These are phyloP conservation scores for Ridgeia piscesae DNA, from an alignment of 1,140 invertebrate genomes.

Conservation along the genomic window DNA sequence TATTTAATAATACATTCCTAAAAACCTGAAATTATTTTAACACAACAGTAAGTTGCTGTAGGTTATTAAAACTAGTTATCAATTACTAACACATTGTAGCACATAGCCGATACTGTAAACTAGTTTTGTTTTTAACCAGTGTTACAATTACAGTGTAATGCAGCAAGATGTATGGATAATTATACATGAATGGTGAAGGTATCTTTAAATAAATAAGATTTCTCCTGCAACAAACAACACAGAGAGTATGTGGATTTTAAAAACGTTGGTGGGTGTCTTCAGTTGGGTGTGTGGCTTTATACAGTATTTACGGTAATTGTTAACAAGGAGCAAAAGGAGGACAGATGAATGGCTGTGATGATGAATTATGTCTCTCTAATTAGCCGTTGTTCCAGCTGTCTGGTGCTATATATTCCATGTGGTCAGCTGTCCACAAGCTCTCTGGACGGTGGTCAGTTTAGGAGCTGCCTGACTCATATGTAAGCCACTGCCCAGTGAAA, in stretches of 20 bases:
- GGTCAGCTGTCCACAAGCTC: neutral
- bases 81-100: neutral
- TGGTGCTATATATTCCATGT: neutral
- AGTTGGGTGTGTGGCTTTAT: no score
- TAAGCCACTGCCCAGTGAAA: neutral
- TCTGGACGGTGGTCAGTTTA: neutral
- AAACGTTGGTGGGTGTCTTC: no score
- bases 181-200: no score
- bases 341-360: neutral
- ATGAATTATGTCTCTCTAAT: neutral
- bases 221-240: no score
- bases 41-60: neutral
- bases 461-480: neutral
- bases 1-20: neutral
- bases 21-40: neutral
- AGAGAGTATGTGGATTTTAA: no score
- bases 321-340: neutral
- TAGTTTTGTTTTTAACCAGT: neutral
- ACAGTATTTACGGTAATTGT: neutral
- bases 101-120: no score
- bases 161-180: no score
- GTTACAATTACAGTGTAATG: no score
- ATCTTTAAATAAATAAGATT: no score
- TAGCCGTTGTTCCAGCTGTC: neutral
- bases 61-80: neutral